Base-by-base conservation (phyloP, 2,888 invertebrate genomes). In the Drosophila affinis region DNA sequence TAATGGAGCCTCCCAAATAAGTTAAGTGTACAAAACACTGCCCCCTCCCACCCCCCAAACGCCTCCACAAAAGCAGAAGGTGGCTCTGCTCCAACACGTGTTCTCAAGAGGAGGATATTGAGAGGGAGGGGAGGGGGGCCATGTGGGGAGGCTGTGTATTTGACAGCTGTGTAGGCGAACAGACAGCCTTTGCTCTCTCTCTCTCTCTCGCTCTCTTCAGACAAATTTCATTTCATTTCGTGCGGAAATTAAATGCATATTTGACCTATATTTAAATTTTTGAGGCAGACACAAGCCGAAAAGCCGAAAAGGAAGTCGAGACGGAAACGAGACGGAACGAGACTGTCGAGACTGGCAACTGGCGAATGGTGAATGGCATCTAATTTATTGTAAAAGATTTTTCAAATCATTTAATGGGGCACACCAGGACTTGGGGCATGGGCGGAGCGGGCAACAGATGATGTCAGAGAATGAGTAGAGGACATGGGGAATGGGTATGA, bases 191-290 rank as follows among this genome's bases (percentile, higher is more conserved):
- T 9, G 51, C 59, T 52, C n/a, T 9, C 24, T 34, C 21, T 34
- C 47, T 18, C 18, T 18, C 18, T 18, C 59, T 52, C n/a, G 3
- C 24, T 34, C 21, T 34, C 47, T 34, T 44, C 86, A 77, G 78
- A 86, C 84, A 87, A 80, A 80, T 77, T 39, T 79, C 79, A 80
- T 85, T 88, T 82, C 69, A 80, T 82, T 39, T 78, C 88, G 69
- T 75, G 78, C 83, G 80, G 78, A 88, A 85, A 85, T 85, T 88
- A 85, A 88, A 85, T 88, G 88, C 87, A 80, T 86, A 77, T 88
- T 78, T 85, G 88, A 85, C 88, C 88, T 77, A 88, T 77, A 88
- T 77, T 88, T 84, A 86, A 67, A 88, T 85, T 78, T 75, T 72
- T 75, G 62, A 59, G 56, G 62, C 59, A 47, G 39, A 39, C 39